A percentile compares a stretch with the other conserved stretches of the same genome.
Conservation (phyloP, 2,797 vertebrate species). For the Manis javanica region DNA sequence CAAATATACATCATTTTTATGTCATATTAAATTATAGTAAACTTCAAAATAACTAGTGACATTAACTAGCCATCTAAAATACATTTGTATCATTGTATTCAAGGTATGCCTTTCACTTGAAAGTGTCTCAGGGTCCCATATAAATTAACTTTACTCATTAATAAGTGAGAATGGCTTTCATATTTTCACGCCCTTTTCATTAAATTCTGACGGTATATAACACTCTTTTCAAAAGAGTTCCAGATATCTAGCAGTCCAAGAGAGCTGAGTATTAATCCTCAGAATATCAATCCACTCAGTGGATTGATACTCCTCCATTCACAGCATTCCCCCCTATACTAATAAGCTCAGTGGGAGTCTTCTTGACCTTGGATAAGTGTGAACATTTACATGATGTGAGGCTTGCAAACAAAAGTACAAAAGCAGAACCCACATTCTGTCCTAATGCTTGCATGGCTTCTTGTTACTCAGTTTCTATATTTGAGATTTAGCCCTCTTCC, state of each 20-base stretch:
- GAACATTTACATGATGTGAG: background rate
- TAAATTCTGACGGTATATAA: background rate
- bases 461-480: background rate
- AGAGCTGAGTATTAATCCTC: background rate
- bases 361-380: background rate
- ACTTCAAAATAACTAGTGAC: constrained; percentile 31
- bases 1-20: constrained; percentile 53
- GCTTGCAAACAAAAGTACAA: constrained; percentile 55
- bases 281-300: background rate
- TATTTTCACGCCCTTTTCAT: constrained; percentile 41
- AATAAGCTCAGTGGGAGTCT: background rate
- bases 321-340: background rate
- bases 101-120: constrained; percentile 47
- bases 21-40: constrained; percentile 39
- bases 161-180: constrained; percentile 43
- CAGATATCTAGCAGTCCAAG: background rate
- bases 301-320: background rate
- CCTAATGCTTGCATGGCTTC: background rate
- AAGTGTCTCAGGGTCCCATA: constrained; percentile 18
- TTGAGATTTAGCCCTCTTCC: background rate
- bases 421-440: background rate
- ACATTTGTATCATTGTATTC: constrained; percentile 29
- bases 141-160: constrained; percentile 51
- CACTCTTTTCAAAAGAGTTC: constrained; percentile 50
- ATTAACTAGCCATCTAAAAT: constrained; percentile 27